A percentile compares a stretch with the other conserved stretches of the same genome.
Evolutionary conservation across 1,140 invertebrate genomes (phyloP).

Genomic region (Bombus confusus): DNA sequence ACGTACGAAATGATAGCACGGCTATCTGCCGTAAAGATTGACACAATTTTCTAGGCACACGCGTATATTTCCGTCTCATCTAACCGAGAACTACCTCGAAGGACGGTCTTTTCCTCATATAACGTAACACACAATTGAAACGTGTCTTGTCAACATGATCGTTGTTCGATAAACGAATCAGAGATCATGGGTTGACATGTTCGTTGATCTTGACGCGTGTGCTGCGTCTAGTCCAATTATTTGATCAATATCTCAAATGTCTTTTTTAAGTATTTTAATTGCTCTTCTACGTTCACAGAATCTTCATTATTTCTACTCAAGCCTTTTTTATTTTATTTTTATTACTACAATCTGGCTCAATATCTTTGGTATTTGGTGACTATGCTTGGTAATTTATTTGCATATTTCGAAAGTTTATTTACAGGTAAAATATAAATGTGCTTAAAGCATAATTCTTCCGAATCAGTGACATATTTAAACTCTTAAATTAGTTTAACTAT

Average conservation of each 20-base stretch:
- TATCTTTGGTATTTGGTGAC: too few species aligned
- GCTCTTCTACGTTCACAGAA: too few species aligned
- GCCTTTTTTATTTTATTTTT: too few species aligned
- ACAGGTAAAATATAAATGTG: too few species aligned
- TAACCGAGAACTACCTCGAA: background rate
- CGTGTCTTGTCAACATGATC: background rate
- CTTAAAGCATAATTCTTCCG: too few species aligned
- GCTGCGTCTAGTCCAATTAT: background rate
- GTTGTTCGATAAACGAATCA: background rate
- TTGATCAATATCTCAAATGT: background rate
- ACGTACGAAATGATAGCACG: constrained; percentile 45
- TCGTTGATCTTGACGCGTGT: background rate
- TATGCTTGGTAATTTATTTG: too few species aligned
- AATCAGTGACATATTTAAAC: too few species aligned
- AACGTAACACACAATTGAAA: background rate
- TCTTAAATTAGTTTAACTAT: too few species aligned
- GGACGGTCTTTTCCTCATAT: constrained; percentile 30
- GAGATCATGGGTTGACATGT: background rate
- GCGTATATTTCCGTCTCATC: constrained; percentile 19
- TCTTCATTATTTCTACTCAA: too few species aligned
- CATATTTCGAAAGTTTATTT: too few species aligned
- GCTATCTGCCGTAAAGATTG: constrained; percentile 44
- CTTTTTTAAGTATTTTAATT: too few species aligned
- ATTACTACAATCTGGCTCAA: too few species aligned
- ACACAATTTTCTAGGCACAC: constrained; percentile 18